phyloP scores from a whole-genome alignment of 2,797 vertebrate species.

The Hypotaenidia philippensis region DNA sequence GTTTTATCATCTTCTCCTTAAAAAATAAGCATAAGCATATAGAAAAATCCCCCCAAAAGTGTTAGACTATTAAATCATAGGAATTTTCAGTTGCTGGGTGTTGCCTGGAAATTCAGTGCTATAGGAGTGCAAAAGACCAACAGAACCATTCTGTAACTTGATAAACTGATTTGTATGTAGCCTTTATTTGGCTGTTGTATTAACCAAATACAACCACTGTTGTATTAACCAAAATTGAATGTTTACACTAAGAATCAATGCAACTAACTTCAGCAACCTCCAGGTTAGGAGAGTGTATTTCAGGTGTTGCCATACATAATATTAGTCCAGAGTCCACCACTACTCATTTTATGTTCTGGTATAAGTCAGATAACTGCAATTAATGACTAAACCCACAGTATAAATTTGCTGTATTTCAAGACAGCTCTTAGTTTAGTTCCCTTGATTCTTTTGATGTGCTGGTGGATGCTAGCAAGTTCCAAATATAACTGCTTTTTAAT shows the following conservation, averaged over 20 bases:
- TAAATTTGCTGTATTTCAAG: constrained; percentile 32
- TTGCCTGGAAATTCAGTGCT: neutral
- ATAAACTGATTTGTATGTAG: neutral
- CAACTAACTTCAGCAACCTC: neutral
- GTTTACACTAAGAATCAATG: neutral
- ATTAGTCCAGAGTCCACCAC: neutral
- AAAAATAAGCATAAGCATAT: neutral
- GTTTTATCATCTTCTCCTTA: neutral
- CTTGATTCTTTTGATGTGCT: constrained; percentile 12
- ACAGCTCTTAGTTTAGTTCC: constrained; percentile 22
- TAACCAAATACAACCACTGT: neutral
- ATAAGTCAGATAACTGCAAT: neutral
- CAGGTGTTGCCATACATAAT: neutral
- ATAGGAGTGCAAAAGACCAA: neutral
- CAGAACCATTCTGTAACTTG: neutral
- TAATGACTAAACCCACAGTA: neutral
- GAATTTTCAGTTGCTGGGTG: neutral
- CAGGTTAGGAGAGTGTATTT: neutral
- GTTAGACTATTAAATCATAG: neutral
- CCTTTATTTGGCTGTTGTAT: neutral
- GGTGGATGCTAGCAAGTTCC: constrained; percentile 19
- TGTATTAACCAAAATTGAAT: neutral
- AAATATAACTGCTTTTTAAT: constrained; percentile 14
- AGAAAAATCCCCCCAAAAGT: neutral
- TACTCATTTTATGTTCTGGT: neutral